A percentile compares a stretch with the other conserved stretches of the same genome.
Evolutionary conservation across 2,113 vertebrate species (phyloP).

Genomic region (Dissostichus mawsoni): DNA sequence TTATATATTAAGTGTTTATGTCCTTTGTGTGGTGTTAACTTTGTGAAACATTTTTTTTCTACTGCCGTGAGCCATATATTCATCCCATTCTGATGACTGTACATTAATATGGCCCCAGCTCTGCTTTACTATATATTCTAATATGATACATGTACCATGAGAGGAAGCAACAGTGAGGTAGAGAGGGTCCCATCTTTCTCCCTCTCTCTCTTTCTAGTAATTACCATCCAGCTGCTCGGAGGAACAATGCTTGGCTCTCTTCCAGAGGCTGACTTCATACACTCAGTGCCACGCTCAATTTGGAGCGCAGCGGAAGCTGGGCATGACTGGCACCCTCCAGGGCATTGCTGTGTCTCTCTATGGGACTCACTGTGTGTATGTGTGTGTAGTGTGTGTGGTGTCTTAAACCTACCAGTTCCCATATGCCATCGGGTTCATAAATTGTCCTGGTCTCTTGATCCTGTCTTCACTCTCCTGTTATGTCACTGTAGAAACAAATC

Average conservation of each 20-base stretch:
- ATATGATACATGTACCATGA: slow-evolving; percentile 3
- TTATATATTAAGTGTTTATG: not conserved
- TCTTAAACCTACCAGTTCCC: slow-evolving; percentile 47
- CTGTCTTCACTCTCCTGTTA: slow-evolving; percentile 18
- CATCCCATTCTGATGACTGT: not conserved
- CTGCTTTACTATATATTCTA: not conserved
- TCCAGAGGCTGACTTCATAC: slow-evolving; percentile 81
- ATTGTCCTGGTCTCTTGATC: slow-evolving; percentile 23
- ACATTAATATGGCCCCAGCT: not conserved
- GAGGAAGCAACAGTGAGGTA: slow-evolving; percentile 32
- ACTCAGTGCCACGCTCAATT: slow-evolving; percentile 81
- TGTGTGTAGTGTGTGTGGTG: slow-evolving; percentile 37
- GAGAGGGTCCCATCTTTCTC: slow-evolving; percentile 28
- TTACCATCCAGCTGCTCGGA: slow-evolving; percentile 78
- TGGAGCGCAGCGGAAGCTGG: slow-evolving; percentile 77
- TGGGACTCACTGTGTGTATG: slow-evolving; percentile 50
- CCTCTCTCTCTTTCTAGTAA: slow-evolving; percentile 51
- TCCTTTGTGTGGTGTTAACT: not conserved
- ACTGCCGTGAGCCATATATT: not conserved
- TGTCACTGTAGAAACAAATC: slow-evolving; percentile 39
- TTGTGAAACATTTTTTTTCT: not conserved
- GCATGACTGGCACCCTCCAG: slow-evolving; percentile 78
- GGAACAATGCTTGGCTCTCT: slow-evolving; percentile 81
- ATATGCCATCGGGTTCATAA: slow-evolving; percentile 40
- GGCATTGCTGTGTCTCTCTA: slow-evolving; percentile 69